Conservation (phyloP, 2,797 vertebrate species). For the Pseudocheirus occidentalis region DNA sequence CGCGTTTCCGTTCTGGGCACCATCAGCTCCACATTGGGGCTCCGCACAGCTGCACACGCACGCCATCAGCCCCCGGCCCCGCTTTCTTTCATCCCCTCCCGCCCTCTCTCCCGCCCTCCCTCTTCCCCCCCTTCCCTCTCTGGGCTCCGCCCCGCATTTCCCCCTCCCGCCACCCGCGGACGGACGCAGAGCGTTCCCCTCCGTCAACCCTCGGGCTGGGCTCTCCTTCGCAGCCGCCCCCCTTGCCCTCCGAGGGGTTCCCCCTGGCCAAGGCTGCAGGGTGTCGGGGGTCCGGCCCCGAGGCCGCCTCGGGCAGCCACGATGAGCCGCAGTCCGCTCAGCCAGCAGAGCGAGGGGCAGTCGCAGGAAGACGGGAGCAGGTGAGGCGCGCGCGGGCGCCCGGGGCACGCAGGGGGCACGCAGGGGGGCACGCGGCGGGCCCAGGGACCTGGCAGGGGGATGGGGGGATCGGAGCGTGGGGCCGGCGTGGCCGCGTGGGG, state of each 20-base stretch:
- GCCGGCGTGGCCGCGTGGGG: background rate
- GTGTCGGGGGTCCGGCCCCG: too few species aligned
- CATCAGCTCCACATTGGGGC: background rate
- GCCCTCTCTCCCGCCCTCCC: background rate
- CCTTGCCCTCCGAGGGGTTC: background rate
- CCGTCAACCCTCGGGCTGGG: too few species aligned
- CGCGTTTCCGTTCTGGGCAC: constrained; percentile 4
- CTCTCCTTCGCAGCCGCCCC: background rate
- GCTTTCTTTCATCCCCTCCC: constrained; percentile 22
- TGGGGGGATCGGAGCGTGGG: background rate
- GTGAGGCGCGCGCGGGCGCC: background rate
- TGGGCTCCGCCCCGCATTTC: too few species aligned
- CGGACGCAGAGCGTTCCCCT: too few species aligned
- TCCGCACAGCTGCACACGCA: background rate
- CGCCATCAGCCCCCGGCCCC: constrained; percentile 9
- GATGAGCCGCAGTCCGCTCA: background rate
- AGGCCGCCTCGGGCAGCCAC: background rate
- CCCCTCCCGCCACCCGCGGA: too few species aligned
- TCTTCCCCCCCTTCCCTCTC: background rate
- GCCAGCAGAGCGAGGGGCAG: background rate
- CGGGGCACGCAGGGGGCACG: background rate
- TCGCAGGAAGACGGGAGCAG: background rate
- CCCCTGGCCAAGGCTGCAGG: too few species aligned
- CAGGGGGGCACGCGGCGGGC: background rate
- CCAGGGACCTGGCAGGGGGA: background rate